A percentile compares a stretch with the other conserved stretches of the same genome.
Evolutionary conservation across 1,140 invertebrate genomes (phyloP).

Genomic region (Microvelia longipes): DNA sequence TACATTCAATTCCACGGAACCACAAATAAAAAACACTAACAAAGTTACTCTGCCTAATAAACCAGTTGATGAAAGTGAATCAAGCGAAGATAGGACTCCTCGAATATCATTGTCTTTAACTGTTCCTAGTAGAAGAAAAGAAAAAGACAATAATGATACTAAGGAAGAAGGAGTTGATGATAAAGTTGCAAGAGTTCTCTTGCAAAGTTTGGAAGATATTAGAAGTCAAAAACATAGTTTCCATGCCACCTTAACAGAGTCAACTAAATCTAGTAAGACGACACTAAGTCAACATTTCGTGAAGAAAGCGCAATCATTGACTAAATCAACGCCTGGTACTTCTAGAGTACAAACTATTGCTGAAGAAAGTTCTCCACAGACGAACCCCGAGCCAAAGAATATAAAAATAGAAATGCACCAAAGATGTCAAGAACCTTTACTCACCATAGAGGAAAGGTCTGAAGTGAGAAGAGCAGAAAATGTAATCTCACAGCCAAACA

Average conservation of each 20-base stretch:
- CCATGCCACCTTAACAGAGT: background rate
- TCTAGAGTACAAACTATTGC: background rate
- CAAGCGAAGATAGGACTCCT: background rate
- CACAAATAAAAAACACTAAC: background rate
- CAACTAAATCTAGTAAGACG: background rate
- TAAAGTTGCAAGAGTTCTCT: constrained; percentile 10
- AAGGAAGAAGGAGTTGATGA: constrained; percentile 8
- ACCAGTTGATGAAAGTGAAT: background rate
- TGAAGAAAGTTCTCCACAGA: background rate
- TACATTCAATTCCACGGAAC: background rate
- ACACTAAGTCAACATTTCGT: background rate
- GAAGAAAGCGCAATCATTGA: background rate
- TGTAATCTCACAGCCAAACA: background rate
- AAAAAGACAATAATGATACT: constrained; percentile 4
- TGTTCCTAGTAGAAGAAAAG: constrained; percentile 1
- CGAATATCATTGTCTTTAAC: background rate
- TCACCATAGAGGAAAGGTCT: background rate
- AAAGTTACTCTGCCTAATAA: background rate
- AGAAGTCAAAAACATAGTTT: background rate
- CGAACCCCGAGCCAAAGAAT: background rate
- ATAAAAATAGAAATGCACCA: too few relatives aligned
- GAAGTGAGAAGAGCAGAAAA: background rate
- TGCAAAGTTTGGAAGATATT: constrained; percentile 8
- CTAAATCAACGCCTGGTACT: background rate
- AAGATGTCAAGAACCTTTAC: too few relatives aligned